Conservation (phyloP, 2,888 invertebrate genomes). For the Lottia gigantea region DNA sequence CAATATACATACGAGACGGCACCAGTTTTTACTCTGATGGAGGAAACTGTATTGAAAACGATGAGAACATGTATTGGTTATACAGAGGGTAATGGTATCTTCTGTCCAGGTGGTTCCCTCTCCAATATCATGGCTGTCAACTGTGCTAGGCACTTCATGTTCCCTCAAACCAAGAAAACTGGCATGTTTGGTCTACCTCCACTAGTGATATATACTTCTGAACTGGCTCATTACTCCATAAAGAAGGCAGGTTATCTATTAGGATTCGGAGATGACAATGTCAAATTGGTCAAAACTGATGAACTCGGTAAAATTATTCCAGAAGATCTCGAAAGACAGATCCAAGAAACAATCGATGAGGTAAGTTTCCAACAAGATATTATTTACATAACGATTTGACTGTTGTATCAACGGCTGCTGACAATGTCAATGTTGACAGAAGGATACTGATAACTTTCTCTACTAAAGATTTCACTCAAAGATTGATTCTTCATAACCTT, state of each 20-base stretch:
- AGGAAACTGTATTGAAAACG: constrained; percentile 90
- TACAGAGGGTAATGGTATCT: constrained; percentile 77
- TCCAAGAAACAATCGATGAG: constrained; percentile 71
- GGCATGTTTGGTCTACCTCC: constrained; percentile 89
- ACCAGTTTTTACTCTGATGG: constrained; percentile 99
- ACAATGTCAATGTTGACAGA: too few relatives aligned
- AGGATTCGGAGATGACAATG: constrained; percentile 88
- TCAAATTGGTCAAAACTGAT: constrained; percentile 79
- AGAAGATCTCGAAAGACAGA: constrained; percentile 86
- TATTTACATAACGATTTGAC: background rate
- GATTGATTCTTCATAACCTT: too few relatives aligned
- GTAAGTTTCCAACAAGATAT: constrained; percentile 12
- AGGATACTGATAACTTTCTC: too few relatives aligned
- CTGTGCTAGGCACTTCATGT: constrained; percentile 95
- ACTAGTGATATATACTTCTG: constrained; percentile 95
- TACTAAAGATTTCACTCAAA: too few relatives aligned
- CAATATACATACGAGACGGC: constrained; percentile 98
- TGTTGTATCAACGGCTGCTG: too few relatives aligned
- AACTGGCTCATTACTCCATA: constrained; percentile 91
- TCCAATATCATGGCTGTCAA: constrained; percentile 97
- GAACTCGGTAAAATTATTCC: constrained; percentile 88
- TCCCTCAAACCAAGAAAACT: constrained; percentile 93
- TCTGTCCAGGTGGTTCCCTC: constrained; percentile 97
- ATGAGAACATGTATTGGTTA: constrained; percentile 94
- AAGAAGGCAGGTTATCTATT: constrained; percentile 87